phyloP scores from a whole-genome alignment of 2,113 vertebrate species.

The Morone chrysops region DNA sequence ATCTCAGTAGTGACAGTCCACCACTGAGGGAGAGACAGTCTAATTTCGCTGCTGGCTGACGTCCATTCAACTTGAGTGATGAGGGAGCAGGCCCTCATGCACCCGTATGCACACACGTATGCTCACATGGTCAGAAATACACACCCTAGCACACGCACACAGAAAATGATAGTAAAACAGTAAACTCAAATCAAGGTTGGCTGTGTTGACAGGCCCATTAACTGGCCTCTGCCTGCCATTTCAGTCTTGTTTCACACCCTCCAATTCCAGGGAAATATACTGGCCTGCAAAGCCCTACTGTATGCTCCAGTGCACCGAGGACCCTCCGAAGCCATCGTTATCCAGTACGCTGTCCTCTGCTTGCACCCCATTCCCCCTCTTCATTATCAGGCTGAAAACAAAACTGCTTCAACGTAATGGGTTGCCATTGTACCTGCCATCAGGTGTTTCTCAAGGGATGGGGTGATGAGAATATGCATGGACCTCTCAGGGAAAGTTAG shows the following conservation, averaged over 20 bases:
- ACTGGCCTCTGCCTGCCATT: slow-evolving; percentile 73
- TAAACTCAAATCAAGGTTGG: slow-evolving; percentile 63
- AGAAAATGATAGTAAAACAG: slow-evolving; percentile 70
- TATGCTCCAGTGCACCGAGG: slow-evolving; percentile 61
- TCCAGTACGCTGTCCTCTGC: slow-evolving; percentile 42
- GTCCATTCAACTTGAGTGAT: slow-evolving; percentile 80
- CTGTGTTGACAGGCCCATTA: slow-evolving; percentile 80
- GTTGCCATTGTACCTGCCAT: slow-evolving; percentile 61
- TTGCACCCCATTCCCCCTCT: slow-evolving; percentile 44
- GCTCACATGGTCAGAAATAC: slow-evolving; percentile 43
- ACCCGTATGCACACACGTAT: slow-evolving; percentile 42
- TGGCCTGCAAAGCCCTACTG: slow-evolving; percentile 56
- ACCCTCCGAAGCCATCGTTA: slow-evolving; percentile 22
- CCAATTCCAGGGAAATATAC: slow-evolving; percentile 70
- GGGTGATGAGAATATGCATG: slow-evolving; percentile 67
- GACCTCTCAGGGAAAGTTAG: slow-evolving; percentile 63
- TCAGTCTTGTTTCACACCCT: slow-evolving; percentile 64
- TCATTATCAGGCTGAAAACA: slow-evolving; percentile 72
- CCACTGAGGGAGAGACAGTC: slow-evolving; percentile 73
- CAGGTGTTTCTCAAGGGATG: slow-evolving; percentile 57
- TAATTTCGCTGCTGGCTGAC: slow-evolving; percentile 83
- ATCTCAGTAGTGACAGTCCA: slow-evolving; percentile 75
- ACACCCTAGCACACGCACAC: slow-evolving; percentile 13
- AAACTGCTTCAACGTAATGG: slow-evolving; percentile 61
- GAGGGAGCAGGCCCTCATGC: slow-evolving; percentile 66